Conservation (phyloP, 2,113 vertebrate genomes). For the Talpa occidentalis region DNA sequence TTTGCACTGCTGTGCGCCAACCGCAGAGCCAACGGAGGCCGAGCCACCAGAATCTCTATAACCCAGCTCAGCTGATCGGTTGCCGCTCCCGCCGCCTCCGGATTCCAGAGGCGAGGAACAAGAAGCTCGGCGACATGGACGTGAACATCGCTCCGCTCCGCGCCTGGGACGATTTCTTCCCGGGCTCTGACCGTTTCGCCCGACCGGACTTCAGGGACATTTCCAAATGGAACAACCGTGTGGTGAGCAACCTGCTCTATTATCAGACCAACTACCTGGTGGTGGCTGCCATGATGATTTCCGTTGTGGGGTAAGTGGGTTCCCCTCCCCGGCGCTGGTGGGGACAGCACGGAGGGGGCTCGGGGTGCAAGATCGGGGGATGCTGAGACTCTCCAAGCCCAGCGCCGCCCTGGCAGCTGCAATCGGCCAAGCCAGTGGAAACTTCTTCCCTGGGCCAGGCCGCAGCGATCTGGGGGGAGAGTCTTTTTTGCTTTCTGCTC, state of each 20-base stretch:
- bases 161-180: constrained; percentile 94
- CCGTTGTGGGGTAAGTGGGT: constrained; percentile 93
- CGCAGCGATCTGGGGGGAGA: not conserved
- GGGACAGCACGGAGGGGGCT: not conserved
- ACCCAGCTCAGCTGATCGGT: not conserved
- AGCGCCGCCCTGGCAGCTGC: not conserved
- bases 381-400: not conserved
- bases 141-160: constrained; percentile 89
- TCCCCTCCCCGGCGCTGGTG: not conserved
- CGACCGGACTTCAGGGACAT: constrained; percentile 91
- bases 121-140: constrained; percentile 83
- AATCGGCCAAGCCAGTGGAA: not conserved
- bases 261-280: constrained; percentile 96
- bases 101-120: constrained; percentile 48
- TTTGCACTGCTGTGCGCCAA: not conserved
- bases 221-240: constrained; percentile 95
- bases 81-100: constrained; percentile 27
- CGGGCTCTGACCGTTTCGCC: constrained; percentile 91
- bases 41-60: not conserved
- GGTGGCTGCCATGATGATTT: constrained; percentile 88
- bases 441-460: constrained; percentile 12
- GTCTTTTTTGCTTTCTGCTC: not conserved
- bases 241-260: constrained; percentile 96
- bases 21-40: not conserved
- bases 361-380: not conserved